phyloP scores from a whole-genome alignment of 2,888 invertebrate genomes.

The Agriopis aurantiaria region DNA sequence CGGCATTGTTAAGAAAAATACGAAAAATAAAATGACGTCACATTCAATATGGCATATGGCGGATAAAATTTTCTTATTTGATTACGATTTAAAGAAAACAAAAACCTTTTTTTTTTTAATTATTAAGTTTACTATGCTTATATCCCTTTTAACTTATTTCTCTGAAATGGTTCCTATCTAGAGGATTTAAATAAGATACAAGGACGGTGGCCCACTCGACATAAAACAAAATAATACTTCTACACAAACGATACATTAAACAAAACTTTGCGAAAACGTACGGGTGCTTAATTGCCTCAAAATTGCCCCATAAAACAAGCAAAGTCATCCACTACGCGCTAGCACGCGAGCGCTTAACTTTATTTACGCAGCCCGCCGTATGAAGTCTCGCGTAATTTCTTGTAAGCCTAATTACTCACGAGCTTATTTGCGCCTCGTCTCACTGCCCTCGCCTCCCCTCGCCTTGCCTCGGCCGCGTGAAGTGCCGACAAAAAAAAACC shows the following conservation, averaged over 20 bases:
- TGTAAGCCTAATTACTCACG: conserved; percentile 79
- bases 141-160: too few species aligned
- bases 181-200: too few species aligned
- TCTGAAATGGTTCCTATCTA: too few species aligned
- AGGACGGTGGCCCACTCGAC: not conserved
- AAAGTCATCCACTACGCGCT: conserved; percentile 24
- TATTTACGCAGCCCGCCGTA: conserved; percentile 22
- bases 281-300: conserved; percentile 15
- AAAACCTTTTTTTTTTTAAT: too few species aligned
- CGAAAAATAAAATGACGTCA: too few species aligned
- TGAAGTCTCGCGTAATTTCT: conserved; percentile 67
- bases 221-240: not conserved
- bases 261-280: conserved; percentile 8
- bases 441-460: conserved; percentile 44
- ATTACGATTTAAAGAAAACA: too few species aligned
- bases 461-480: conserved; percentile 60
- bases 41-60: too few species aligned
- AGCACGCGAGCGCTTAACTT: conserved; percentile 23
- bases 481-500: conserved; percentile 57
- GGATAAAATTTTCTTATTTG: too few species aligned
- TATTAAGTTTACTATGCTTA: too few species aligned
- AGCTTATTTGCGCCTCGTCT: conserved; percentile 63
- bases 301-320: conserved; percentile 23
- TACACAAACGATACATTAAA: not conserved
- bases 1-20: too few species aligned